Percentiles rank a stretch among this genome's conserved stretches.
Evolutionary conservation across 1,140 invertebrate species (phyloP).

Genomic region (Drosophila bocki): DNA sequence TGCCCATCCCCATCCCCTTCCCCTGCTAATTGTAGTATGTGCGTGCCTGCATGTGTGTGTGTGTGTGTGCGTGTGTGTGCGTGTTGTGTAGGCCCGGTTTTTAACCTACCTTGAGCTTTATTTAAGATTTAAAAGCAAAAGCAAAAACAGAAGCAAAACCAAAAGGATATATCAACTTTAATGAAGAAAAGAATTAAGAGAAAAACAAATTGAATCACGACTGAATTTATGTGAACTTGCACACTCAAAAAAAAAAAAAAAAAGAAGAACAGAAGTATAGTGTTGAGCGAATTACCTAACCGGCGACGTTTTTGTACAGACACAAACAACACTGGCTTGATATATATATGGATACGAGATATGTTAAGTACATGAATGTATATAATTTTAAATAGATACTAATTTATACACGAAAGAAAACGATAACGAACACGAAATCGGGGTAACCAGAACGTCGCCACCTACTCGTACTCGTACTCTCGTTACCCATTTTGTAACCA

Average conservation of each 20-base stretch:
- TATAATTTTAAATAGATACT: constrained; percentile 78
- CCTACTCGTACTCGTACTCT: constrained; percentile 54
- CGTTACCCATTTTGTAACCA: constrained; percentile 75
- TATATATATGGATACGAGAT: constrained; percentile 42
- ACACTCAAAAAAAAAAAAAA: constrained; percentile 61
- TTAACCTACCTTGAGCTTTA: constrained; percentile 71
- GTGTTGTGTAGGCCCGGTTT: constrained; percentile 52
- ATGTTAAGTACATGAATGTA: constrained; percentile 58
- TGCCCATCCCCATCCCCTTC: background rate
- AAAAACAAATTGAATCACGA: constrained; percentile 71
- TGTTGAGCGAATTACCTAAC: constrained; percentile 33
- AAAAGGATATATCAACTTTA: constrained; percentile 39
- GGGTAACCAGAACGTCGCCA: constrained; percentile 68
- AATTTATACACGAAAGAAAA: constrained; percentile 62
- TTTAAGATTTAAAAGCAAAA: constrained; percentile 50
- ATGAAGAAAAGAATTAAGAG: background rate
- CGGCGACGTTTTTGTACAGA: constrained; percentile 66
- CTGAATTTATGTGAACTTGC: constrained; percentile 80
- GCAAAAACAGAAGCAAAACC: constrained; percentile 25
- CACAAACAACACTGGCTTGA: constrained; percentile 45
- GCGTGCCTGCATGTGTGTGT: background rate
- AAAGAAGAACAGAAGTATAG: background rate
- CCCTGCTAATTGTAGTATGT: background rate
- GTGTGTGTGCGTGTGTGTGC: constrained; percentile 12
- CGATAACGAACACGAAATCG: constrained; percentile 31